Conservation (phyloP, 2,113 vertebrate species). For the Camelus dromedarius region DNA sequence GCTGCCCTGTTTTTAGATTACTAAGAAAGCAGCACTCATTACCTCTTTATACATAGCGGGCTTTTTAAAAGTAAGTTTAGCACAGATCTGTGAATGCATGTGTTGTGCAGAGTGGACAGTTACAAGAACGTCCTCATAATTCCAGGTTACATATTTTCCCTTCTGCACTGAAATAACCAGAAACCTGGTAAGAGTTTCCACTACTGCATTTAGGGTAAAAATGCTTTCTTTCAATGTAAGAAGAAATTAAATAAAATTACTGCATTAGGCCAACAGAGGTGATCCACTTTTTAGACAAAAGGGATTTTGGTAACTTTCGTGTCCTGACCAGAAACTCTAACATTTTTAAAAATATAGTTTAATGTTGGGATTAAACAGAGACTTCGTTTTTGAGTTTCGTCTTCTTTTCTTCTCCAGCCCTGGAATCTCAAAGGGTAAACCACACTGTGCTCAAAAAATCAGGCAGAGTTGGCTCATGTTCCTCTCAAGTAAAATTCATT, state of each 20-base stretch:
- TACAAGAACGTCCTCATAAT: background rate
- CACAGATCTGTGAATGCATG: conserved; percentile 64
- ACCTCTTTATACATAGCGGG: conserved; percentile 55
- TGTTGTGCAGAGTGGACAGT: conserved; percentile 33
- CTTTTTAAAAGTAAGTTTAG: conserved; percentile 66
- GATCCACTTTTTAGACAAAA: background rate
- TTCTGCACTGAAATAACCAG: conserved; percentile 53
- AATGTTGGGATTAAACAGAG: background rate
- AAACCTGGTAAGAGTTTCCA: conserved; percentile 62
- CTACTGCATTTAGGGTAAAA: background rate
- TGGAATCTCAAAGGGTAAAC: background rate
- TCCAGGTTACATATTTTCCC: background rate
- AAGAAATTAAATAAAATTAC: background rate
- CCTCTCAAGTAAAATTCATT: background rate
- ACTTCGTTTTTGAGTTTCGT: background rate
- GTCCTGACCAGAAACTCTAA: background rate
- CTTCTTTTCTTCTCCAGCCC: background rate
- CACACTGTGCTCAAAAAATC: background rate
- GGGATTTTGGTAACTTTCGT: background rate
- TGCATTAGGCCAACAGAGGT: background rate
- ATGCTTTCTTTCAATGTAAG: background rate
- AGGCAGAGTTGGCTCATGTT: fast-evolving
- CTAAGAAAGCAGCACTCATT: conserved; percentile 46
- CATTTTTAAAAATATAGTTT: background rate
- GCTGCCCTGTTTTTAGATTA: conserved; percentile 46